Evolutionary conservation across 2,888 invertebrate genomes (phyloP).

Genomic region (Platerodrilus igneus): DNA sequence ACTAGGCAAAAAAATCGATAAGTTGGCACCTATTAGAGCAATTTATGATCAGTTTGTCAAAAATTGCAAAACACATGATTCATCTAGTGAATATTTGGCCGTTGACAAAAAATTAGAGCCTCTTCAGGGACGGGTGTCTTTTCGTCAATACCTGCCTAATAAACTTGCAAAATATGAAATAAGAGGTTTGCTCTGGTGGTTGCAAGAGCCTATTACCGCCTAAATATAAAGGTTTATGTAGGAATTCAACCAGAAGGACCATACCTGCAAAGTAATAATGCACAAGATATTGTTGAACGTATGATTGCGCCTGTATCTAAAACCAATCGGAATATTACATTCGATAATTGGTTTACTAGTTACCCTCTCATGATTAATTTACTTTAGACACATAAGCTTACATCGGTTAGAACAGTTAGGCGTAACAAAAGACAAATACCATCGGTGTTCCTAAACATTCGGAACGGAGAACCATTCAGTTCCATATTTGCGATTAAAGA

Average conservation of each 20-base stretch:
- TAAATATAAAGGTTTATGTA: constrained; percentile 30
- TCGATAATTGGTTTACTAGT: constrained; percentile 33
- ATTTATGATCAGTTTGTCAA: constrained; percentile 31
- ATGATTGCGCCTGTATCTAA: constrained; percentile 21
- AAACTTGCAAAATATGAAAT: constrained; percentile 35
- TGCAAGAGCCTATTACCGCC: constrained; percentile 25
- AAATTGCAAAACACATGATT: constrained; percentile 30
- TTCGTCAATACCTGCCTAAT: constrained; percentile 35
- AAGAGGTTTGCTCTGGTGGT: constrained; percentile 30
- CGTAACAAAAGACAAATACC: constrained; percentile 22
- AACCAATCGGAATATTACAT: constrained; percentile 32
- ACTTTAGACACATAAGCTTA: constrained; percentile 15
- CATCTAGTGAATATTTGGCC: constrained; percentile 28
- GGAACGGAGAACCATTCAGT: no score
- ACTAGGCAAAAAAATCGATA: constrained; percentile 15
- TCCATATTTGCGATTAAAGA: constrained; percentile 7
- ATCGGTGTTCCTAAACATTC: constrained; percentile 1
- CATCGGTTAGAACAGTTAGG: constrained; percentile 18
- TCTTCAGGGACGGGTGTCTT: constrained; percentile 22
- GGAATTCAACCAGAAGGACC: constrained; percentile 31
- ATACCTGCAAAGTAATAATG: constrained; percentile 18
- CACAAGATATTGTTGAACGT: constrained; percentile 24
- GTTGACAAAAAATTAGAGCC: constrained; percentile 32
- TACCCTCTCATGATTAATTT: constrained; percentile 16
- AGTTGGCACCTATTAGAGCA: constrained; percentile 26